Conservation (phyloP, 2,888 invertebrate genomes). For the Sisyra terminalis region DNA sequence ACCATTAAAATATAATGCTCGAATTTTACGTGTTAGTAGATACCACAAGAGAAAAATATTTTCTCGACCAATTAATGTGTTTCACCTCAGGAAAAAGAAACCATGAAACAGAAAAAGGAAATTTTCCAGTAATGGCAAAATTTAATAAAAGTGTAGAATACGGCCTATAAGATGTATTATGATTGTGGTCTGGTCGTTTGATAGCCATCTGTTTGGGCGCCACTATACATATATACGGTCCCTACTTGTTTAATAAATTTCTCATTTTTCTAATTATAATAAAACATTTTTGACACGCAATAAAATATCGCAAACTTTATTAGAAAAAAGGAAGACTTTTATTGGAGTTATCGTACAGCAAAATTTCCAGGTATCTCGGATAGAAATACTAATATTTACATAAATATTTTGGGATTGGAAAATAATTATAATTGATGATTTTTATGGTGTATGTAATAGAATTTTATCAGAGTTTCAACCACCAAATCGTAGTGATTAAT, state of each 20-base stretch:
- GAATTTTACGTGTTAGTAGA: background rate
- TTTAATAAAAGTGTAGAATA: background rate
- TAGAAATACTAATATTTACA: too few species aligned
- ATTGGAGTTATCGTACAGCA: too few species aligned
- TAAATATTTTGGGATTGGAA: too few species aligned
- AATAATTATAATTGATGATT: too few species aligned
- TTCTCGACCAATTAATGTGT: background rate
- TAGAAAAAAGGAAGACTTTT: background rate
- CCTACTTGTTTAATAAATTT: background rate
- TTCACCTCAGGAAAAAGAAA: background rate
- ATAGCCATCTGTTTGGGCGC: constrained; percentile 7
- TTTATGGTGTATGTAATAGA: too few species aligned
- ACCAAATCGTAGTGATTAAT: too few species aligned
- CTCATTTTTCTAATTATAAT: background rate
- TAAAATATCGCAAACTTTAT: constrained; percentile 1
- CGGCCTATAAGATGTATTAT: background rate
- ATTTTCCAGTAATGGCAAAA: background rate
- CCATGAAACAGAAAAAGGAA: background rate
- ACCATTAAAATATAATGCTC: background rate
- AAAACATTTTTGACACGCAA: constrained; percentile 1
- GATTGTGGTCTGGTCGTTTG: background rate
- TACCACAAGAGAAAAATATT: background rate
- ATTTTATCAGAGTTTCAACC: too few species aligned
- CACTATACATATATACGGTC: background rate
- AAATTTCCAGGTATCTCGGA: too few species aligned